Percentiles rank a stretch among this genome's conserved stretches.
Evolutionary conservation across 2,113 vertebrate species (phyloP).

Genomic region (Polyodon spathula): DNA sequence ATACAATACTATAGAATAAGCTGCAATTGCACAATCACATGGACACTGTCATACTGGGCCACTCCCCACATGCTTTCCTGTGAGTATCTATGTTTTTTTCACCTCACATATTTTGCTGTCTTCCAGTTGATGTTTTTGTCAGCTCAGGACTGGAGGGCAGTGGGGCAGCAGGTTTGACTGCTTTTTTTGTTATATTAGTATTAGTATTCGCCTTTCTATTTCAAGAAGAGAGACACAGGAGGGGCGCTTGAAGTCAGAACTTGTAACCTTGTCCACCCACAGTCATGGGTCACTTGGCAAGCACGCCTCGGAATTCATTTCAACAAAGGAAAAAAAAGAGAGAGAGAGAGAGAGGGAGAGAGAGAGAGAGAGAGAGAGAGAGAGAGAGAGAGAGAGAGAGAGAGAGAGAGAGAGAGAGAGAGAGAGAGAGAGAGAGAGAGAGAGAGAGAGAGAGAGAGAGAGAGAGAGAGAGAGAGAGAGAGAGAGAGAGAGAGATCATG

Average conservation of each 20-base stretch:
- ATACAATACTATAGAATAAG: not conserved
- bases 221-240: constrained; percentile 59
- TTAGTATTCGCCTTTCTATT: constrained; percentile 66
- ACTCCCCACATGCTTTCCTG: constrained; percentile 17
- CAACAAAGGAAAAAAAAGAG: constrained; percentile 58
- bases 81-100: constrained; percentile 51
- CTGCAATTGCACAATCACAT: not conserved
- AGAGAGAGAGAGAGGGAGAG: constrained; percentile 7
- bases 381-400: constrained; percentile 37
- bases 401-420: constrained; percentile 50
- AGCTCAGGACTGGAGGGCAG: constrained; percentile 79
- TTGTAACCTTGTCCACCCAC: constrained; percentile 45
- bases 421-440: constrained; percentile 74
- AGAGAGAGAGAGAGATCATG: constrained; percentile 16
- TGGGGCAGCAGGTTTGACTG: constrained; percentile 69
- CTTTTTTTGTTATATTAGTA: constrained; percentile 53
- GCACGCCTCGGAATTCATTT: constrained; percentile 60
- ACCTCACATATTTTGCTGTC: constrained; percentile 82
- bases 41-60: not conserved
- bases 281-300: constrained; percentile 66
- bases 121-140: constrained; percentile 86
- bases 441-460: constrained; percentile 74
- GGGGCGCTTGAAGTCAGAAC: constrained; percentile 48
- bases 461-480: constrained; percentile 42
- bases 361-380: constrained; percentile 29